phyloP scores from a whole-genome alignment of 2,888 invertebrate species.

The Campaea margaritaria region DNA sequence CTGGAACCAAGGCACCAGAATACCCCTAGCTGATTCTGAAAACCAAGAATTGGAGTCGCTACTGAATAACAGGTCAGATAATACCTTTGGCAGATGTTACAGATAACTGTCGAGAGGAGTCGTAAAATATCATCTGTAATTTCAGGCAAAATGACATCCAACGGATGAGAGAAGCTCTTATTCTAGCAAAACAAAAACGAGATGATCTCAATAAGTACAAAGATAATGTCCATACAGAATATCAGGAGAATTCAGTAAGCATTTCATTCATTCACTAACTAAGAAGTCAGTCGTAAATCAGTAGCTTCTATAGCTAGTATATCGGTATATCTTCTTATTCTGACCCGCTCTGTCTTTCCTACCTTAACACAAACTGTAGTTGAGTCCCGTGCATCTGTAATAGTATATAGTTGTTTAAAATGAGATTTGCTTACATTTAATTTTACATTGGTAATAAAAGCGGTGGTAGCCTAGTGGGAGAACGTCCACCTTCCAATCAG shows the following conservation, averaged over 20 bases:
- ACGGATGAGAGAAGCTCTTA: constrained; percentile 68
- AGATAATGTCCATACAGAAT: constrained; percentile 72
- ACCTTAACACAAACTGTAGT: no score
- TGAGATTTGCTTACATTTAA: no score
- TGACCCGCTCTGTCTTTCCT: no score
- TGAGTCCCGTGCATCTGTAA: no score
- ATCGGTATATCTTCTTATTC: no score
- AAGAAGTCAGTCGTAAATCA: no score
- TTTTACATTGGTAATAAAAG: no score
- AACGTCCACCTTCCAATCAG: no score
- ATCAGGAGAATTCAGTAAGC: constrained; percentile 80
- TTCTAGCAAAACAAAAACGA: constrained; percentile 69
- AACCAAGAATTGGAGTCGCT: constrained; percentile 82
- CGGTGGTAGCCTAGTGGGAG: no score
- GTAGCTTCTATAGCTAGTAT: no score
- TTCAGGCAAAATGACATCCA: constrained; percentile 79
- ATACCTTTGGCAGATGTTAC: neutral
- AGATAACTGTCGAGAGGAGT: neutral
- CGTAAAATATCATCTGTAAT: constrained; percentile 25
- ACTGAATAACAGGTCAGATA: constrained; percentile 67
- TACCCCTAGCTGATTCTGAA: constrained; percentile 91
- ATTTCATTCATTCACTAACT: no score
- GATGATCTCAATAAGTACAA: constrained; percentile 77
- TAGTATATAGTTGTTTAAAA: no score
- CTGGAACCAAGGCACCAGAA: constrained; percentile 91